Percentiles rank a stretch among this genome's conserved stretches.
These are phyloP conservation scores for Metopolophium dirhodum DNA, from an alignment of 1,140 invertebrate species.

Conservation along the genomic window DNA sequence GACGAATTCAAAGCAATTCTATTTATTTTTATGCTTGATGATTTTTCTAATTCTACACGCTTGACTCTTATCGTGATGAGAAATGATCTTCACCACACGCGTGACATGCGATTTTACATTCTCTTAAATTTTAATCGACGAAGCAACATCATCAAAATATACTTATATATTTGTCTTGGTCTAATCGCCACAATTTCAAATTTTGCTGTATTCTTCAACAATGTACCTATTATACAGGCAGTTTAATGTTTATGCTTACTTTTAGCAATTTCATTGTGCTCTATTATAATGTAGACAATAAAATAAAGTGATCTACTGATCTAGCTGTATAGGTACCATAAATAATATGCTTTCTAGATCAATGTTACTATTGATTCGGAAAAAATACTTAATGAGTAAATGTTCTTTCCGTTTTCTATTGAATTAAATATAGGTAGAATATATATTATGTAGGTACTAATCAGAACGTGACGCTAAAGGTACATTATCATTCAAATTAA, in stretches of 20 bases:
- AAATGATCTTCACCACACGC: background rate
- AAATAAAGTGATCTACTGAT: background rate
- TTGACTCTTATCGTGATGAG: background rate
- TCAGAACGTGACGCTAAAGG: background rate
- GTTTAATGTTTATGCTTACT: background rate
- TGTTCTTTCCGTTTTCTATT: background rate
- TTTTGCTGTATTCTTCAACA: background rate
- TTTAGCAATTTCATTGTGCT: background rate
- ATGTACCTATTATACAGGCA: background rate
- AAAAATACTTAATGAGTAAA: background rate
- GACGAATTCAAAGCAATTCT: background rate
- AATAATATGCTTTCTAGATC: slow-evolving; percentile 5
- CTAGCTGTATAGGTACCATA: background rate
- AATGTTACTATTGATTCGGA: background rate
- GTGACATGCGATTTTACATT: background rate
- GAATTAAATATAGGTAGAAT: background rate
- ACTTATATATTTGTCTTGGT: background rate
- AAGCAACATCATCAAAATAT: background rate
- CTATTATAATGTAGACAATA: background rate
- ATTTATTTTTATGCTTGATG: background rate
- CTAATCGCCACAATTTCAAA: background rate
- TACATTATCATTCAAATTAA: background rate
- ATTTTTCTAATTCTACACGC: background rate
- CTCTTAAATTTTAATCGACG: background rate
- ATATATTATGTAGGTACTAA: background rate